Percentiles rank a stretch among this genome's conserved stretches.
phyloP scores from a whole-genome alignment of 2,113 vertebrate genomes.

The Forbesichthys agassizii region DNA sequence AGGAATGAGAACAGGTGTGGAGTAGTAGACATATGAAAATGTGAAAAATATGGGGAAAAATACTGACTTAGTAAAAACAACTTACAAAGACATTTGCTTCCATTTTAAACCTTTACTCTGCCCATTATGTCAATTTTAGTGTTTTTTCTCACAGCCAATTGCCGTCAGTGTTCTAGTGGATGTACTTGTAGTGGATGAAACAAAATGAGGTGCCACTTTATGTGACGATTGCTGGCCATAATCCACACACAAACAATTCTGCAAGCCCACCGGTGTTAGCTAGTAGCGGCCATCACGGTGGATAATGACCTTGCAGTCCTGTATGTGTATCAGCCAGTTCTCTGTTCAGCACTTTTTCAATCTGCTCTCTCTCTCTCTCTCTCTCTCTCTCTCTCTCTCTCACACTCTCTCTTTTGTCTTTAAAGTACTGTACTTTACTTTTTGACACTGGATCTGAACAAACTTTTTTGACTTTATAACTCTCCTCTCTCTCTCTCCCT shows the following conservation, averaged over 20 bases:
- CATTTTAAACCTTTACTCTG: too few species aligned
- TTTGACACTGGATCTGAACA: too few species aligned
- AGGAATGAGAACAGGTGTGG: constrained; percentile 22
- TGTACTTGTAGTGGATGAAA: constrained; percentile 20
- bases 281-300: not conserved
- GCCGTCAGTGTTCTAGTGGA: constrained; percentile 37
- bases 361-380: too few species aligned
- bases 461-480: not conserved
- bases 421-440: too few species aligned
- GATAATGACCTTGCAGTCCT: too few species aligned
- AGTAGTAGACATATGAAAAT: constrained; percentile 38
- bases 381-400: too few species aligned
- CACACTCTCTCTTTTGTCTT: too few species aligned
- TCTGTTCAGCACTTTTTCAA: too few species aligned
- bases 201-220: constrained; percentile 11
- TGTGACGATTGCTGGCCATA: constrained; percentile 11
- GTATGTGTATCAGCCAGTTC: too few species aligned
- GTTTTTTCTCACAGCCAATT: constrained; percentile 14
- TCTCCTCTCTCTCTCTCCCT: not conserved
- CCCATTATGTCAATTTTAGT: constrained; percentile 35
- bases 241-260: constrained; percentile 17
- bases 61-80: not conserved
- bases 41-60: constrained; percentile 22
- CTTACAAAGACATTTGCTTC: constrained; percentile 2
- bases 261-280: not conserved